A percentile compares a stretch with the other conserved stretches of the same genome.
Evolutionary conservation across 2,797 vertebrate genomes (phyloP).

Genomic region (Halcyon badia): DNA sequence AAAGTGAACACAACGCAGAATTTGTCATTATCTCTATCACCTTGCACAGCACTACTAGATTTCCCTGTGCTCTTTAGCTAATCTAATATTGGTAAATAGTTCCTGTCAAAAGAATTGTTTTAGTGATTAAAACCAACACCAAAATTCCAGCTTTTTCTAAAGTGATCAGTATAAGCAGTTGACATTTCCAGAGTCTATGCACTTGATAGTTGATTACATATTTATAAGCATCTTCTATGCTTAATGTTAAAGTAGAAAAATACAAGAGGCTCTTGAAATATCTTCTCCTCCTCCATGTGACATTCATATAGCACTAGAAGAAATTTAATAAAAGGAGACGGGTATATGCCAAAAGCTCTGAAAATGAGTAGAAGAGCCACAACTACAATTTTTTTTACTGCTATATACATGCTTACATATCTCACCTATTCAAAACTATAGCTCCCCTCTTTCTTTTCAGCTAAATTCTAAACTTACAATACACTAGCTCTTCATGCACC

Average conservation of each 20-base stretch:
- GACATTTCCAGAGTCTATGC: constrained; percentile 41
- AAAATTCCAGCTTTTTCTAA: constrained; percentile 38
- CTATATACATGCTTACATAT: not conserved
- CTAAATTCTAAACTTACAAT: not conserved
- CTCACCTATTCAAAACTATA: not conserved
- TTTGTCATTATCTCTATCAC: not conserved
- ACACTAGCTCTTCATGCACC: not conserved
- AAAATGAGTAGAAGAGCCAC: not conserved
- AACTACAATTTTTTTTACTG: not conserved
- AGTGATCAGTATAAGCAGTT: not conserved
- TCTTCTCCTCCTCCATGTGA: constrained; percentile 1
- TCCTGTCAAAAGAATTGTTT: constrained; percentile 14
- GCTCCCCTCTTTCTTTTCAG: not conserved
- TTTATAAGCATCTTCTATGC: constrained; percentile 36
- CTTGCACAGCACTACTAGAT: not conserved
- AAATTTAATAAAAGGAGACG: not conserved
- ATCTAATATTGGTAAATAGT: not conserved
- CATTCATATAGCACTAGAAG: constrained; percentile 8
- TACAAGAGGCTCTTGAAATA: constrained; percentile 16
- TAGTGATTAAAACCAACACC: not conserved
- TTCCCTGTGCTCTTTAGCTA: not conserved
- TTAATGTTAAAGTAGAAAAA: constrained; percentile 38
- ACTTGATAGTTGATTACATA: constrained; percentile 12
- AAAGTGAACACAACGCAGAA: not conserved
- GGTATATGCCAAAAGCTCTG: not conserved